Base-by-base conservation (phyloP, 2,797 vertebrate species). In the Mycteria americana region DNA sequence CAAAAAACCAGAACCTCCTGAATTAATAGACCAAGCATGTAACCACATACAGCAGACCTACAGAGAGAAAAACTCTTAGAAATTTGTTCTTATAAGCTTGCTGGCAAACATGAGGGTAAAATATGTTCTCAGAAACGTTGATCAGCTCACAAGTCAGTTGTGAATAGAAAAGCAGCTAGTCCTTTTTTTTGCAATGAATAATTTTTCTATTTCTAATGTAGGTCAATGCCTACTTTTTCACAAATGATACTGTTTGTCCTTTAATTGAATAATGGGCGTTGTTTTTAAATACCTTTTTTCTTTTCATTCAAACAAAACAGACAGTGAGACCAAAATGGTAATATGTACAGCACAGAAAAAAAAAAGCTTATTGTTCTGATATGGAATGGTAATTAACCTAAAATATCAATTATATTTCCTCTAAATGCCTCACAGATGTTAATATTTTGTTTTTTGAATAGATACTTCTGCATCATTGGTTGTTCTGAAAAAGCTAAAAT, bases 361-460 rank as follows among this genome's bases (percentile, higher is more conserved):
- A 69, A 53, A 15, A 2, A 33, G 4, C 3, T 72, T 60, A 91
- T 92, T 96, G 33, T 80, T 84, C 68, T 72, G 37, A 43, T 90
- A 45, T 45, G 11, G 11, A 93, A 73, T 18, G 3, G 5, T 35
- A 95, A 86, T 92, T 93, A 95, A 86, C 25, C 5, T 51, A 69
- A 95, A 86, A 93, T 90, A 92, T 39, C 69, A 86, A 86, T 84
- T 88, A n/a, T 12, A 51, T 69, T 90, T 94, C 37, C 62, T 93
- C 33, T 67, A 86, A 94, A 76, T 87, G 39, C 17, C 93, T 87
- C 73, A 83, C 60, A 94, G 76, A 92, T 93, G 79, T 96, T 91
- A 91, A 50, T 88, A 79, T 93, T 96, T 94, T 89, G 21, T 5
- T 25, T 81, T 80, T 80, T 77, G 23, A 94, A 65, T 6, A 62